Base-by-base conservation (phyloP, 1,140 invertebrate species). In the Aleiodes sp. region DNA sequence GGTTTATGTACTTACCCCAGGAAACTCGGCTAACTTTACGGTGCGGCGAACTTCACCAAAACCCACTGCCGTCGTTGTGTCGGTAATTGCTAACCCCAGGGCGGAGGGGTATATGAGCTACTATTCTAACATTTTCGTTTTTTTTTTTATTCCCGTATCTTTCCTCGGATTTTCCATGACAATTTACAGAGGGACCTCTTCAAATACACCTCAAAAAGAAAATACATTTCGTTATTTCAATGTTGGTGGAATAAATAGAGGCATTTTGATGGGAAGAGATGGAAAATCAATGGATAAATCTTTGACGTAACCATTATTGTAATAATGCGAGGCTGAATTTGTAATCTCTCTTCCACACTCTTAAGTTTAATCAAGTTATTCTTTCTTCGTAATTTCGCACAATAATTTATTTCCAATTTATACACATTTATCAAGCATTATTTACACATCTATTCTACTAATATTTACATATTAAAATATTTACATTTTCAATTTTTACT, bases 391-490 rank as follows among this genome's bases (percentile, higher is more conserved):
- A 24, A 70, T 65, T 71, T 77, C 69, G 71, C 61, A 77, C 78
- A 82, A 83, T 82, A 82, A 82, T 81, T 82, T 82, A 82, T 75
- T 82, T 29, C 24, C n/a, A 72, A 68, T 76, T 79, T 80, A 77
- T 80, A 77, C 80, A 83, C 79, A 83, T 79, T 78, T 59, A 78
- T 72, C 71, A 74, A 73, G 75, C 76, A 70, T 71, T 83, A 73
- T 75, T 63, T 75, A 72, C 70, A 75, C 60, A 19, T 59, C 2
- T 31, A 56, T 12, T 83, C 80, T 82, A 83, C 81, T 81, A 68
- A 70, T 84, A 83, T 83, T 79, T 84, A 82, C 79, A 82, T n/a
- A 57, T 61, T 70, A 65, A 63, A 65, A 76, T 72, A 28, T 33
- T 24, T 24, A 41, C n/a, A 8, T 26, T 0, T 26, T 62, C 7